These are phyloP conservation scores for Mimas tiliae DNA, from an alignment of 2,888 invertebrate species.

Conservation along the genomic window DNA sequence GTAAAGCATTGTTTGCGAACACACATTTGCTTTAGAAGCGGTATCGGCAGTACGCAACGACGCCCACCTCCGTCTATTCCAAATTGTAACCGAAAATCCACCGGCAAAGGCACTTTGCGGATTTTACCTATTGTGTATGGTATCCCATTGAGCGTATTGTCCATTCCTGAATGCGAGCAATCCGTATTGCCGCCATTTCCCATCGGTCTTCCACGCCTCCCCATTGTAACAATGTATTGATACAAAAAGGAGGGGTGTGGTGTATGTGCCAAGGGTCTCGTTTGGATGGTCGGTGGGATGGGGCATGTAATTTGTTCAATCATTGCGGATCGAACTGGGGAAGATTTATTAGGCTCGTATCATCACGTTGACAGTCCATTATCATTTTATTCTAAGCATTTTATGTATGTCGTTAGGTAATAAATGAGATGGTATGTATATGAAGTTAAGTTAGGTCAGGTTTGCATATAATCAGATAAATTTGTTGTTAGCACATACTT, in stretches of 20 bases:
- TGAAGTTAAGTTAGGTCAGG: not conserved
- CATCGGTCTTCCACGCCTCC: conserved; percentile 39
- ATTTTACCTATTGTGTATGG: conserved; percentile 52
- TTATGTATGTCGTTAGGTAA: not conserved
- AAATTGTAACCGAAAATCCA: conserved; percentile 36
- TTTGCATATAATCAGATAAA: too few relatives aligned
- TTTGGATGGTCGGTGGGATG: conserved; percentile 34
- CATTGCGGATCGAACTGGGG: conserved; percentile 52
- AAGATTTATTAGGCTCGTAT: conserved; percentile 52
- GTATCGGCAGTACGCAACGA: conserved; percentile 4
- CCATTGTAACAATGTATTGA: conserved; percentile 18
- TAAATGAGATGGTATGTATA: not conserved
- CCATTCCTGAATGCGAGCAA: conserved; percentile 51
- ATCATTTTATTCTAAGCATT: conserved; percentile 8
- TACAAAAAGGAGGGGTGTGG: conserved; percentile 29
- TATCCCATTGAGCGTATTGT: conserved; percentile 54
- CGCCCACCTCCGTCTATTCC: conserved; percentile 8
- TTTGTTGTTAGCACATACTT: not conserved
- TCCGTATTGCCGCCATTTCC: conserved; percentile 43
- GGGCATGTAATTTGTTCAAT: conserved; percentile 56
- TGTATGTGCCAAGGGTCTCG: conserved; percentile 33
- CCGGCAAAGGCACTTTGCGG: conserved; percentile 46
- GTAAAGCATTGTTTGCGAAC: not conserved
- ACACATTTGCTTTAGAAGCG: not conserved
- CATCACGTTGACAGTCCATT: conserved; percentile 20